Conservation (phyloP, 2,888 invertebrate genomes). For the Minunthozetes semirufus region DNA sequence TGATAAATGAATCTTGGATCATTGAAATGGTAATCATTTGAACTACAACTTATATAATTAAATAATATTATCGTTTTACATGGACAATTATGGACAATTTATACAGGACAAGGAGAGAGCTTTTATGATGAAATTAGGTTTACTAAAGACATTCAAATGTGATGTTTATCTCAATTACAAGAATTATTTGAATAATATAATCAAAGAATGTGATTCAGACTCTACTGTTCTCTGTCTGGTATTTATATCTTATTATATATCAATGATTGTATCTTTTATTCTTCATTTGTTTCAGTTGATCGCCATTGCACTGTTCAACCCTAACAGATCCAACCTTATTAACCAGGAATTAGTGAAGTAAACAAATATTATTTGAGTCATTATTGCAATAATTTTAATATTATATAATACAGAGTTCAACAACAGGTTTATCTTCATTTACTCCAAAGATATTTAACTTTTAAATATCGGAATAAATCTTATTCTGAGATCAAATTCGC, state of each 20-base stretch:
- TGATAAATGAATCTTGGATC: too few species aligned
- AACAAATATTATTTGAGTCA: neutral
- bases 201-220: neutral
- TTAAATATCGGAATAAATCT: neutral
- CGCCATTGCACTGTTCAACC: neutral
- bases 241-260: neutral
- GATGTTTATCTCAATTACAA: neutral
- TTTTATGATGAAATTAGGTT: neutral
- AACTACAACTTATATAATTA: neutral
- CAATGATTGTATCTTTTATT: neutral
- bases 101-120: neutral
- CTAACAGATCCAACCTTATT: neutral
- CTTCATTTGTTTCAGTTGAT: neutral
- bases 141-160: neutral
- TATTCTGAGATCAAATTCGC: neutral
- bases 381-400: neutral
- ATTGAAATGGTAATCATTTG: neutral
- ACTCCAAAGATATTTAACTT: neutral
- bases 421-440: neutral
- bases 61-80: neutral
- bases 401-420: neutral
- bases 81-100: too few species aligned
- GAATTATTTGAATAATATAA: neutral
- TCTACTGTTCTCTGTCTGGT: neutral
- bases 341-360: neutral